Percentiles rank a stretch among this genome's conserved stretches.
Conservation (phyloP, 2,797 vertebrate species). For the Momotus momota region DNA sequence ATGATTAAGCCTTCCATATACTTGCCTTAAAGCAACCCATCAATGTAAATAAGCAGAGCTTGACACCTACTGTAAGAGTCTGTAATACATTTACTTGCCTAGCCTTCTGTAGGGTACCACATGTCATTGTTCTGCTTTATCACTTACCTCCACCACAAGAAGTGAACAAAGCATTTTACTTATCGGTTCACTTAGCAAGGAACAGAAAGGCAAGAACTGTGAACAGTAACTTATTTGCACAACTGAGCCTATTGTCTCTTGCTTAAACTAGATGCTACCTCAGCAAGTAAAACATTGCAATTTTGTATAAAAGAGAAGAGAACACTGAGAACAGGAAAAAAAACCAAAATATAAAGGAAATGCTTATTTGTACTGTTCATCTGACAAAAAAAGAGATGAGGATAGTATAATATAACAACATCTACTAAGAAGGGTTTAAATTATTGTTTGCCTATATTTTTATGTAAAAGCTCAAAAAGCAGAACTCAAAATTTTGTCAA, state of each 20-base stretch:
- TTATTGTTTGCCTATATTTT: not conserved
- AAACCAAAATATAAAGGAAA: not conserved
- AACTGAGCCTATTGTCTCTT: not conserved
- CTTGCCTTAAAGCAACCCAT: not conserved
- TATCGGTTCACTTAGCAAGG: not conserved
- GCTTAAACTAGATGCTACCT: not conserved
- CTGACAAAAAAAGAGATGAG: not conserved
- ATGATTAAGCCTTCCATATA: not conserved
- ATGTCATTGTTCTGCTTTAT: not conserved
- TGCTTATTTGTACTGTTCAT: not conserved
- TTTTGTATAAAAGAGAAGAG: not conserved
- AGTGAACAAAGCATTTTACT: not conserved
- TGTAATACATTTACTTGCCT: not conserved
- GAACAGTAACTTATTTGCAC: not conserved
- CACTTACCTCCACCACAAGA: not conserved
- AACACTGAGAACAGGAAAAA: not conserved
- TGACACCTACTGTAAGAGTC: not conserved
- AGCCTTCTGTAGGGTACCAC: not conserved
- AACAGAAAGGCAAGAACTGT: not conserved
- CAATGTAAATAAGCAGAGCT: not conserved
- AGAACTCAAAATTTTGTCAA: not conserved
- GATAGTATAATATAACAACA: not conserved
- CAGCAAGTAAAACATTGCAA: not conserved
- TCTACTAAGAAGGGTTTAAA: not conserved
- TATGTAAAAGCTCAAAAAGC: not conserved